A percentile compares a stretch with the other conserved stretches of the same genome.
These are phyloP conservation scores for Gambusia affinis DNA, from an alignment of 2,113 vertebrate genomes.

Conservation along the genomic window DNA sequence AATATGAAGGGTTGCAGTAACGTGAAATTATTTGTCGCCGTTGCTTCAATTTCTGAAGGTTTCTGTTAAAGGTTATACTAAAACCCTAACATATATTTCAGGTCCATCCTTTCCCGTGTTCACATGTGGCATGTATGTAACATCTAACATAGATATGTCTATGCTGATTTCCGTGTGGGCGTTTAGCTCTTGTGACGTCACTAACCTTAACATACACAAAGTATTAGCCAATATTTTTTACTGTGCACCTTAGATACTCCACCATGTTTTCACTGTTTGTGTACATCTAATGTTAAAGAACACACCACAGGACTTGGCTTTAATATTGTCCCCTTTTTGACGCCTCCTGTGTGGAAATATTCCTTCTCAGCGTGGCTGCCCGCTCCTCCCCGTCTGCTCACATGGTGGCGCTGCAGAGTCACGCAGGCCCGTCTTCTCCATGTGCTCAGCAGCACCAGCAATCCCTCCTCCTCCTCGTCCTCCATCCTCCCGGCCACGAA, in stretches of 20 bases:
- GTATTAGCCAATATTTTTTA: no score
- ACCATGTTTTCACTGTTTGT: no score
- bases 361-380: not conserved
- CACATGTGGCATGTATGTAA: no score
- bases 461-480: slow-evolving; percentile 23
- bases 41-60: no score
- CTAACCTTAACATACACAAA: no score
- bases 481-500: slow-evolving; percentile 31
- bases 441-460: slow-evolving; percentile 33
- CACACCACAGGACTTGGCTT: not conserved
- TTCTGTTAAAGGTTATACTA: not conserved
- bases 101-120: no score
- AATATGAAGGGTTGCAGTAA: no score
- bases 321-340: not conserved
- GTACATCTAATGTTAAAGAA: not conserved
- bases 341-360: not conserved
- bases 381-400: slow-evolving; percentile 18
- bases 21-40: no score
- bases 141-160: no score
- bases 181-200: no score
- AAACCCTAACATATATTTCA: not conserved
- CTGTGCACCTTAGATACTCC: no score
- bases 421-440: not conserved
- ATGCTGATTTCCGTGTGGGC: no score
- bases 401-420: slow-evolving; percentile 58